Base-by-base conservation (phyloP, 2,888 invertebrate genomes). In the Clostera curtula region DNA sequence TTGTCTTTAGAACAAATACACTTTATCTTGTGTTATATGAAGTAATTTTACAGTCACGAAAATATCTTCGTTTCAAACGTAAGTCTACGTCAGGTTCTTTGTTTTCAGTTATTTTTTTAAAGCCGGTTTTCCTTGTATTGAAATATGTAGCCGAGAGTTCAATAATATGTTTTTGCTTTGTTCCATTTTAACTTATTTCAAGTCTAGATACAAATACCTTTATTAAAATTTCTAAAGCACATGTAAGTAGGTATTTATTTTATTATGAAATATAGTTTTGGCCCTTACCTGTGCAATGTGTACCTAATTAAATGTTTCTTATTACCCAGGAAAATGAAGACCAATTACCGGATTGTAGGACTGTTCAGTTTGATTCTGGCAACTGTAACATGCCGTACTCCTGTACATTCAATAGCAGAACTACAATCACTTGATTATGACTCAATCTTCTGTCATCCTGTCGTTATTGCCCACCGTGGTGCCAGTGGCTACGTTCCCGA, bases 401-500 rank as follows among this genome's bases (percentile, higher is more conserved):
- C 11, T 10, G 23, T 22, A 5, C 13, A 27, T 16, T 8, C 13
- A 14, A 25, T 7, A 7, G 12, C n/a, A 11, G 14, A 19, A 8
- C 7, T 4, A 5, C 9, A 5, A 3, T 6, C 9, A 6, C n/a
- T 10, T n/a, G 31, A 43, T 25, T 36, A 42, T 30, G 27, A 56
- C 18, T 34, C 49, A 2, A 56, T 59, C 23, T 58, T 59, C 26
- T 68, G 74, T 36, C 44, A 52, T 5, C 71, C 67, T 1, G 27
- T 70, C 6, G 58, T 76, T 2, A 69, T 77, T 13, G 77, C 69
- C 2, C 79, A 79, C 31, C 60, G 82, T 3, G 82, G 82, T 1
- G 79, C 82, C 11, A 76, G 79, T 18, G 82, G 80, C 2, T 82
- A 82, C 35, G 70, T 72, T 1, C 79, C 82, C 0, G 82, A 83